These are phyloP conservation scores for Urocitellus parryii DNA, from an alignment of 2,113 vertebrate genomes.

Conservation along the genomic window DNA sequence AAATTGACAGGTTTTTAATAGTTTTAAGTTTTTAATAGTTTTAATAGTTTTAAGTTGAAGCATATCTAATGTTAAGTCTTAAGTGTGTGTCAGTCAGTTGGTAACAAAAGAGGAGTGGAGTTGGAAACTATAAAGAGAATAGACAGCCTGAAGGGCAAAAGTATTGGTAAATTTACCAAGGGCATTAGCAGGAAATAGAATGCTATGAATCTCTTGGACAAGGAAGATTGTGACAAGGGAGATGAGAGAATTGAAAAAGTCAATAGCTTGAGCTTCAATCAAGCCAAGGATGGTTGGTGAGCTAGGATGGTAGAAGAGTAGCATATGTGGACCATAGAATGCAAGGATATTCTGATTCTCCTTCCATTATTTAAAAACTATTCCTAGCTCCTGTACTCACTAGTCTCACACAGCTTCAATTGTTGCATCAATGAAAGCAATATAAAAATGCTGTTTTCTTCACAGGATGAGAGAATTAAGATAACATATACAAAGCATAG, in stretches of 20 bases:
- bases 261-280: background rate
- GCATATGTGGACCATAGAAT: background rate
- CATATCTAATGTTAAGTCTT: background rate
- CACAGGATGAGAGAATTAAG: conserved; percentile 3
- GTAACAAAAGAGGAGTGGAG: background rate
- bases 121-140: background rate
- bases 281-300: background rate
- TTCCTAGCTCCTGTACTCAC: background rate
- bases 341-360: background rate
- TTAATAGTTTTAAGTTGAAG: background rate
- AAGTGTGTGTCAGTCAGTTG: conserved; percentile 3
- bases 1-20: conserved; percentile 17
- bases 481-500: conserved; percentile 30
- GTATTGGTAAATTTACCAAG: background rate
- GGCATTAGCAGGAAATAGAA: background rate
- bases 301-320: background rate
- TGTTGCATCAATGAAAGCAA: conserved; percentile 22
- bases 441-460: conserved; percentile 6
- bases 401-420: conserved; percentile 23
- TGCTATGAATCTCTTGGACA: conserved; percentile 2
- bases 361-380: background rate
- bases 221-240: background rate
- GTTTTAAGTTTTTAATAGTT: background rate
- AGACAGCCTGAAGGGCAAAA: background rate
- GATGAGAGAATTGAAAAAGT: background rate